Evolutionary conservation across 2,113 vertebrate species (phyloP).

Genomic region (Nothocercus julius): DNA sequence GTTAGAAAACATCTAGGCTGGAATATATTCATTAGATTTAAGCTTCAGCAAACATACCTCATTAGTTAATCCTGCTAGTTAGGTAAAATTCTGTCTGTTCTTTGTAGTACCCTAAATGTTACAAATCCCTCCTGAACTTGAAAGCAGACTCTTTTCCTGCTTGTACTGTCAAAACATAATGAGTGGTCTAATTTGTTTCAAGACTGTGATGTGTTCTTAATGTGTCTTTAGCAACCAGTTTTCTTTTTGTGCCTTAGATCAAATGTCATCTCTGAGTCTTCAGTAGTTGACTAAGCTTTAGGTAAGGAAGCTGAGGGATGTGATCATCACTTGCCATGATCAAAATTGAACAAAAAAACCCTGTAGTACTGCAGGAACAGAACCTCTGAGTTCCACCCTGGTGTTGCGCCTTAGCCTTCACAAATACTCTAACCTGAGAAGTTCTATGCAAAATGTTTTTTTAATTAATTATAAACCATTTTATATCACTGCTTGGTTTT

Average conservation of each 20-base stretch:
- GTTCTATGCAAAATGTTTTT: neutral
- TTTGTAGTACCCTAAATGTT: neutral
- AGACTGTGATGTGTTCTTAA: neutral
- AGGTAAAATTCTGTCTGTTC: neutral
- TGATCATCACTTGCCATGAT: neutral
- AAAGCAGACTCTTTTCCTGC: neutral
- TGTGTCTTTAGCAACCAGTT: neutral
- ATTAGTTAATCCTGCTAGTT: neutral
- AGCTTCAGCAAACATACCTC: neutral
- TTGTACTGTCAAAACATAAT: neutral
- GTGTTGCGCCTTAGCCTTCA: neutral
- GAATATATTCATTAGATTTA: neutral
- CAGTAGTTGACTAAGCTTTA: neutral
- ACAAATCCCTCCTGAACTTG: neutral
- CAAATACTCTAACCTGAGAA: neutral
- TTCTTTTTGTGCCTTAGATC: neutral
- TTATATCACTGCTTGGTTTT: neutral
- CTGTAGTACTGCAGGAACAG: neutral
- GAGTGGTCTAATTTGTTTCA: neutral
- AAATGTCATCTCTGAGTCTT: neutral
- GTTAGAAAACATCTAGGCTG: neutral
- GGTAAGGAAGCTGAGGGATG: neutral
- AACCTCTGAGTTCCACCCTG: neutral
- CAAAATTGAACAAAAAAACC: neutral
- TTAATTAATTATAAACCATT: neutral